Percentiles rank a stretch among this genome's conserved stretches.
Evolutionary conservation across 2,113 vertebrate species (phyloP).

Genomic region (Bubo scandiacus): DNA sequence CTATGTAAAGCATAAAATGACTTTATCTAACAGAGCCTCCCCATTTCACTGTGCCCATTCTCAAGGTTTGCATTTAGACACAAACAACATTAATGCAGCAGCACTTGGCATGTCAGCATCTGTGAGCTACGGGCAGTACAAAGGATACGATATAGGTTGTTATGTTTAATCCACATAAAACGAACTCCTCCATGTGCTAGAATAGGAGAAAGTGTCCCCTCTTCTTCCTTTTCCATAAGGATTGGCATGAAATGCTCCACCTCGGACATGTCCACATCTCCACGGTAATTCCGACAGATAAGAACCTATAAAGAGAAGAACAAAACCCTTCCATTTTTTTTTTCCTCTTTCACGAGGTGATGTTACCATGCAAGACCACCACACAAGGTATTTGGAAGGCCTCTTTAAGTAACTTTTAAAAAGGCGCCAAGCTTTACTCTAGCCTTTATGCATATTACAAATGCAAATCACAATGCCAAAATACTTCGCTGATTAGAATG

Average conservation of each 20-base stretch:
- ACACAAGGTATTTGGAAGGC: fast-evolving
- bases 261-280: slow-evolving; percentile 98
- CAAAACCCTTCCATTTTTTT: fast-evolving
- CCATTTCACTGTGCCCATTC: background rate
- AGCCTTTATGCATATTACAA: fast-evolving
- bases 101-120: fast-evolving
- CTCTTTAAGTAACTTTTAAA: too few relatives aligned
- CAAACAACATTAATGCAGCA: fast-evolving
- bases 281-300: slow-evolving; percentile 95
- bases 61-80: slow-evolving; percentile 21
- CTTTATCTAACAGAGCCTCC: background rate
- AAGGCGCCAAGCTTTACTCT: too few relatives aligned
- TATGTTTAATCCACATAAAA: slow-evolving; percentile 99
- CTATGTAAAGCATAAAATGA: fast-evolving
- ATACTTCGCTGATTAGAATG: fast-evolving
- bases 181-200: slow-evolving; percentile 94
- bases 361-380: fast-evolving
- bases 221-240: slow-evolving; percentile 98
- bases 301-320: slow-evolving; percentile 77
- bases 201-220: slow-evolving; percentile 93
- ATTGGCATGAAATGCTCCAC: slow-evolving; percentile 99
- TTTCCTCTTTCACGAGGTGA: fast-evolving
- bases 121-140: fast-evolving
- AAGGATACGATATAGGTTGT: slow-evolving; percentile 97
- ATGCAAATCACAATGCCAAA: fast-evolving